Evolutionary conservation across 2,113 vertebrate genomes (phyloP).

Genomic region (Capricornis sumatraensis): DNA sequence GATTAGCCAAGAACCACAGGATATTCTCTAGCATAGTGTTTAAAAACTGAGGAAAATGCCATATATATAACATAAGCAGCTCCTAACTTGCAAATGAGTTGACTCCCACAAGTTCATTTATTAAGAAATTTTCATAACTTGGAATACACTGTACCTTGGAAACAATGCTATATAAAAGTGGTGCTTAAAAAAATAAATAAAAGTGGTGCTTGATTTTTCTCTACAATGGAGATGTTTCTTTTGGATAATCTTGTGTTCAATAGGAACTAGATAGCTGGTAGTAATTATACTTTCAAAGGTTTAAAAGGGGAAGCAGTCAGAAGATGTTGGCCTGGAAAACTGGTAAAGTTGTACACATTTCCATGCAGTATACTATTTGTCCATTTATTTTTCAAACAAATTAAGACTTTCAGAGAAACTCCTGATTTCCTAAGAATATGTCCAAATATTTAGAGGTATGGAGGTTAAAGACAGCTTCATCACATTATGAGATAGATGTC

Average conservation of each 20-base stretch:
- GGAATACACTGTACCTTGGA: neutral
- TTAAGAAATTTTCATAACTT: neutral
- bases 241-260: neutral
- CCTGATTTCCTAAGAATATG: neutral
- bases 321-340: neutral
- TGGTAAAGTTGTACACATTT: neutral
- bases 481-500: neutral
- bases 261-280: neutral
- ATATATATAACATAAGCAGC: neutral
- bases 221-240: neutral
- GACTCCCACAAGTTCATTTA: slow-evolving; percentile 33
- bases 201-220: slow-evolving; percentile 21
- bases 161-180: slow-evolving; percentile 23
- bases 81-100: slow-evolving; percentile 17
- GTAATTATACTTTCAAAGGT: slow-evolving; percentile 6
- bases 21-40: neutral
- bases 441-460: neutral
- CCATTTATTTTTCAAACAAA: neutral
- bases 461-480: neutral
- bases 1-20: neutral
- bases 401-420: neutral
- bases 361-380: neutral
- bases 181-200: neutral
- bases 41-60: slow-evolving; percentile 23
- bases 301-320: neutral